Evolutionary conservation across 1,140 invertebrate species (phyloP), one percentile per base, ranked within the genome.

Genomic region (Pseudobourletiella spinata): DNA sequence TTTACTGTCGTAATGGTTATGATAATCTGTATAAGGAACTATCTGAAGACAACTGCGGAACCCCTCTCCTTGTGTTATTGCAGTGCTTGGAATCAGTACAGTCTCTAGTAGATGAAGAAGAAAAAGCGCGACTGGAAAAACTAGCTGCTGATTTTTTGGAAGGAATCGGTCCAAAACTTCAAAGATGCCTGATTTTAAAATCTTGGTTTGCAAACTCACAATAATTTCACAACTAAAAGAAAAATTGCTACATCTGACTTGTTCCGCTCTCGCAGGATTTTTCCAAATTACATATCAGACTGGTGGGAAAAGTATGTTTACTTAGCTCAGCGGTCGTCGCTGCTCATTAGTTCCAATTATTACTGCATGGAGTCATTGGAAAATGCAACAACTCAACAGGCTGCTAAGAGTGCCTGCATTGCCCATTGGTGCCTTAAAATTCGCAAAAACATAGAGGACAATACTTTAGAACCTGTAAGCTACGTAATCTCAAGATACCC

Each of bases 291-390:
- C 76, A 93, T 98, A 0, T 93, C 92, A 2, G 96, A 99, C 84
- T 99, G 96, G 96, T 99, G 96, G 96, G 96, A 99, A 77, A 94
- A 99, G 75, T 99, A 95, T 75, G 52, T 99, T 26, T 99, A 99
- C 74, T 79, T 99, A 1, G 79, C 92, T 46, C 92, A 94, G 44
- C 81, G 96, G 51, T 88, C 89, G 8, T 91, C 96, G 0, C 82
- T 99, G 11, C 95, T 99, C 86, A 86, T 97, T 22, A 98, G 99
- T 76, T 97, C 93, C 46, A 99, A 99, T 78, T 99, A 96, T 76
- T 99, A 98, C 76, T 95, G 90, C 32, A 89, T 94, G 30, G 94
- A 96, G 76, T 88, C 90, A n/a, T 79, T 93, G 18, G 81, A 89
- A 73, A 80, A 90, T 99, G 25, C 99, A 99, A 74, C 79, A 98